Conservation (phyloP, 2,797 vertebrate species). For the Otolemur crassicaudatus region DNA sequence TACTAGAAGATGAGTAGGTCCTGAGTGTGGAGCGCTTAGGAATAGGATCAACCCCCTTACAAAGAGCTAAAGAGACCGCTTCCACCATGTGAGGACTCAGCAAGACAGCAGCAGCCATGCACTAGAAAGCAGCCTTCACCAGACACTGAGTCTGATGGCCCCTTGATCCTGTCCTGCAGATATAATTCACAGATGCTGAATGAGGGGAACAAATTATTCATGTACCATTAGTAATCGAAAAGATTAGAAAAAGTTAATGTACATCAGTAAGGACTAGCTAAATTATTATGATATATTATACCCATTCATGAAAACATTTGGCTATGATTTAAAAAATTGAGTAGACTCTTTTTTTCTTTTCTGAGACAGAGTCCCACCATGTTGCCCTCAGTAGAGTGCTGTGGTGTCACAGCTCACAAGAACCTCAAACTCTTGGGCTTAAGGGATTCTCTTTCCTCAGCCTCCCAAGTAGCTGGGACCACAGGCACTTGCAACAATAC, state of each 20-base stretch:
- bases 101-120: background rate
- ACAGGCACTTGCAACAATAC: no score
- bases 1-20: background rate
- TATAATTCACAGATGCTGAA: background rate
- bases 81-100: background rate
- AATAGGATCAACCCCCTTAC: background rate
- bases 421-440: no score
- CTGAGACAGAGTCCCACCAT: no score
- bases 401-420: no score
- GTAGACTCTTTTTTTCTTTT: no score
- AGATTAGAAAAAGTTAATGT: background rate
- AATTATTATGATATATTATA: background rate
- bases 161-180: background rate
- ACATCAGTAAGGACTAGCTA: background rate
- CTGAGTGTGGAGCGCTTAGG: background rate
- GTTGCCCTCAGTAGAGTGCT: no score
- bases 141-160: no score
- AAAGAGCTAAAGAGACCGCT: background rate
- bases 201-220: background rate
- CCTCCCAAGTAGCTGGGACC: no score
- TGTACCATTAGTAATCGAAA: background rate
- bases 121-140: background rate
- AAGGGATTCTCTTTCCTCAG: no score
- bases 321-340: background rate
- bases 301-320: background rate